Base-by-base conservation (phyloP, 2,113 vertebrate genomes). In the Ornithorhynchus anatinus region DNA sequence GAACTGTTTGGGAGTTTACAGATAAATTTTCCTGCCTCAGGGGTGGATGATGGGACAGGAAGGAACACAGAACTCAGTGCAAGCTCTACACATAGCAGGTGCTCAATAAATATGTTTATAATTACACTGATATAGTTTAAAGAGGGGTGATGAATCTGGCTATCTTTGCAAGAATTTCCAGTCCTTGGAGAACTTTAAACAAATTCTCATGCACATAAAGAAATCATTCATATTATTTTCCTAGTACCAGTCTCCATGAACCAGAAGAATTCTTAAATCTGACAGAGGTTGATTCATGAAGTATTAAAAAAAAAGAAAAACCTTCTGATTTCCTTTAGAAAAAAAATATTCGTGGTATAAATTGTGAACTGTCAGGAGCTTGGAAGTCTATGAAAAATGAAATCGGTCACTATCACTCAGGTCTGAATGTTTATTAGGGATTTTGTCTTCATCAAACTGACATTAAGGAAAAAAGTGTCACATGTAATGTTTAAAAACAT, bases 391-490 rank as follows among this genome's bases (percentile, higher is more conserved):
- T 32, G 27, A 36, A 47, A 36, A 70, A 59, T 0, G 5, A 54
- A 70, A 43, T 13, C 22, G 27, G 50, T 33, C 59, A 68, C 31
- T 4, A 29, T 48, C 1, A 50, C 32, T 69, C 59, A 22, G 31
- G 10, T 10, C 32, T 42, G 60, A 77, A 56, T 56, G 6, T 13
- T 84, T 10, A 2, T 44, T 43, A 58, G 35, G 42, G 47, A 17
- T 58, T 43, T 61, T 81, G 31, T 74, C 43, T 67, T 75, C 35
- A 61, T 47, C 61, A 76, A 48, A 25, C 8, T 45, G 6, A 13
- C 42, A 44, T 32, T n/a, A 68, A 32, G 75, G 59, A 22, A 57
- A 72, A 84, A 33, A 40, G 47, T 45, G 63, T 71, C 37, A 23
- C 32, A 64, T 75, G 20, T 67, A 68, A 38, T 36, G 61, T 9